These are phyloP conservation scores for Geodia barretti DNA, from an alignment of 37 sponge, comb jelly and placozoan genomes.

Conservation along the genomic window DNA sequence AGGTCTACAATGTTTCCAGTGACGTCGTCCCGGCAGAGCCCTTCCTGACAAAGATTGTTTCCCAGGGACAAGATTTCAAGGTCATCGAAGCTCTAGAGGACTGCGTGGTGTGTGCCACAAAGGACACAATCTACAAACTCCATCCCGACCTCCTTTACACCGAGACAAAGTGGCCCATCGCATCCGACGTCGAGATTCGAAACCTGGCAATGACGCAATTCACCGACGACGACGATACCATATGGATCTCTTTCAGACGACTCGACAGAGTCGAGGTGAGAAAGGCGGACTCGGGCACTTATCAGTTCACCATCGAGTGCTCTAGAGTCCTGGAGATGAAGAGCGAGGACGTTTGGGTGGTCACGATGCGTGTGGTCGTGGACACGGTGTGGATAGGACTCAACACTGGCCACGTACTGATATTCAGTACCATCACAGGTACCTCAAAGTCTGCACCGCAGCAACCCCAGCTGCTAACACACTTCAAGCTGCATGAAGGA, in stretches of 20 bases:
- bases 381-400: constrained; percentile 69
- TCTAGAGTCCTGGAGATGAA: constrained; percentile 6
- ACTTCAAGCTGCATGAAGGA: constrained; percentile 41
- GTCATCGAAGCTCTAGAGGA: constrained; percentile 40
- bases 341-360: constrained; percentile 36
- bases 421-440: constrained; percentile 42
- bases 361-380: constrained; percentile 31
- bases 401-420: constrained; percentile 60
- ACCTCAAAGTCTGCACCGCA: neutral
- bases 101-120: constrained; percentile 49
- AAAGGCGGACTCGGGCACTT: constrained; percentile 20
- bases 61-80: constrained; percentile 27
- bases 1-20: constrained; percentile 20
- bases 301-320: constrained; percentile 36
- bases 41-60: constrained; percentile 15
- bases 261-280: constrained; percentile 24
- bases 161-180: constrained; percentile 18
- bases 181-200: constrained; percentile 19
- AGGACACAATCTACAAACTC: constrained; percentile 20
- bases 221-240: constrained; percentile 4
- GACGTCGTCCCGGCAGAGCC: constrained; percentile 29
- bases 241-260: constrained; percentile 61
- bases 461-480: constrained; percentile 33
- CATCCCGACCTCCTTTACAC: constrained; percentile 44
- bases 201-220: constrained; percentile 20